Evolutionary conservation across 2,888 invertebrate genomes (phyloP), one percentile per base, ranked within the genome.

Genomic region (Synanthedon andrenaeformis): DNA sequence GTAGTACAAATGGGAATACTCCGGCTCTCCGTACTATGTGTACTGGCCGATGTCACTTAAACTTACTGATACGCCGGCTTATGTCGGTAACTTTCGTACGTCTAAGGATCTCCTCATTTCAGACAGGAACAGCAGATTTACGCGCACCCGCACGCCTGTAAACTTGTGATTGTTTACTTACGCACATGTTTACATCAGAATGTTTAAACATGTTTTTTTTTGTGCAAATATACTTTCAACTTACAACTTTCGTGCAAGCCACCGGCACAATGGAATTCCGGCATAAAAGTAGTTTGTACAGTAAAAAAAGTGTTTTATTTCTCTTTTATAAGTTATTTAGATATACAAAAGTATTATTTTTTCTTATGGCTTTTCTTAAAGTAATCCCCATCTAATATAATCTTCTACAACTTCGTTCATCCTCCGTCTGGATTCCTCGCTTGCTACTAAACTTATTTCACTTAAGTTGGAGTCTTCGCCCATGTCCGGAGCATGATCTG

Each of bases 341-440:
- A 35, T 8, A 35, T 35, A 8, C 8, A 35, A 8, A 35, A 35
- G 8, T 4, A 8, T 35, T 35, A 4, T 28, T 6, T 28, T 35
- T 35, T 35, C 35, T 8, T 35, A 35, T 8, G 8, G 2, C 8
- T 10, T 35, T 35, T 4, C 13, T 45, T 14, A 45, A n/a, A 45
- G 14, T 6, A 45, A 41, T 10, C 52, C 56, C 56, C 56, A 56
- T 49, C 48, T 42, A n/a, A 54, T 11, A 41, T 45, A 56, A 28
- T 56, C 56, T 4, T 13, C 19, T 2, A 54, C 35, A 12, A 54
- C 41, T 10, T 52, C 56, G 1, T 41, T 28, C 6, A 54, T 14
- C 28, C 54, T 50, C 13, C 48, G 41, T 23, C 14, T 41, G 0
- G 50, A 54, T 10, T 49, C 8, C 5, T 54, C 19, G 51, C 50